Evolutionary conservation across 1,140 invertebrate species (phyloP).

Genomic region (Semibalanus balanoides): DNA sequence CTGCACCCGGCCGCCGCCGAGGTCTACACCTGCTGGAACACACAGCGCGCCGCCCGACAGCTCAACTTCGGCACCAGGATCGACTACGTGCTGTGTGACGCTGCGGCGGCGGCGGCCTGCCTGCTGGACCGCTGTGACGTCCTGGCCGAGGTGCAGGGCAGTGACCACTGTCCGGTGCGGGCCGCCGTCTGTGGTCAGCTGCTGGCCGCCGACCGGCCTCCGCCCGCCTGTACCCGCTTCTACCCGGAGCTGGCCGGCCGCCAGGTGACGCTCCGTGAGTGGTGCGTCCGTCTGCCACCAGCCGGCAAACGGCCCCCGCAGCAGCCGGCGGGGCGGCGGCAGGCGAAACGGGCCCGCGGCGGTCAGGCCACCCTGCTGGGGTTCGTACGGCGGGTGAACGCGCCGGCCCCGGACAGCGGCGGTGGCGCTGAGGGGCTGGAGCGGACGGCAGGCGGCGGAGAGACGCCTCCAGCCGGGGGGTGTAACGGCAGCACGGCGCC

Average conservation of each 20-base stretch:
- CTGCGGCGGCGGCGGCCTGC: conserved; percentile 22
- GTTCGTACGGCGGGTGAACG: conserved; percentile 11
- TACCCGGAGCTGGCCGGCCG: conserved; percentile 39
- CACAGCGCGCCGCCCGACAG: conserved; percentile 31
- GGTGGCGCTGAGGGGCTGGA: no score
- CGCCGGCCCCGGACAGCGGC: no score
- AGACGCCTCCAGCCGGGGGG: no score
- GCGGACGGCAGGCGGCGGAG: no score
- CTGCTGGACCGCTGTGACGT: conserved; percentile 30
- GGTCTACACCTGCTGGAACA: conserved; percentile 42
- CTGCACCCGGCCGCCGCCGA: conserved; percentile 33
- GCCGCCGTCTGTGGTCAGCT: conserved; percentile 26
- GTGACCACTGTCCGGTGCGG: conserved; percentile 43
- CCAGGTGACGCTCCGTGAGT: conserved; percentile 35
- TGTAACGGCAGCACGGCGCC: no score
- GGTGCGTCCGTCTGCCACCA: conserved; percentile 24
- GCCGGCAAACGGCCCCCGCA: neutral
- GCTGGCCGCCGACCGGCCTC: conserved; percentile 26
- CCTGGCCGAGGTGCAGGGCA: conserved; percentile 36
- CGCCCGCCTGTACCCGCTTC: conserved; percentile 34
- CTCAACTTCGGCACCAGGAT: conserved; percentile 44
- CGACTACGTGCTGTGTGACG: conserved; percentile 40
- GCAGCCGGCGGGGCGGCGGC: neutral
- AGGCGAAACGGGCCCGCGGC: conserved; percentile 3
- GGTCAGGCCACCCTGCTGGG: neutral